Percentiles rank a stretch among this genome's conserved stretches.
phyloP scores from a whole-genome alignment of 2,888 invertebrate genomes.

The Julus scandinavius region DNA sequence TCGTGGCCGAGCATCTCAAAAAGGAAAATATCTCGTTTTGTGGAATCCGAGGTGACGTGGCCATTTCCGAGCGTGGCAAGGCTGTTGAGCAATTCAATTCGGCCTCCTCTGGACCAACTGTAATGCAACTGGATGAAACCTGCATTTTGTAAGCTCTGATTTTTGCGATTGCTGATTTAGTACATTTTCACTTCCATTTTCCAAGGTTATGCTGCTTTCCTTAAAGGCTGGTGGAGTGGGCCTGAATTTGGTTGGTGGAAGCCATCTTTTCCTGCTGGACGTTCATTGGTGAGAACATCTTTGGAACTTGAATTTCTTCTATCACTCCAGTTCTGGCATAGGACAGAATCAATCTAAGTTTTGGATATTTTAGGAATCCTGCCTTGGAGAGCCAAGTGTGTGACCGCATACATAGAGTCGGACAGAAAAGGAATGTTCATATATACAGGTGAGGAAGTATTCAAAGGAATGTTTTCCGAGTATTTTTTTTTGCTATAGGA shows the following conservation, averaged over 20 bases:
- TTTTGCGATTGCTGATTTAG: not conserved
- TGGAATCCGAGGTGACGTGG: constrained; percentile 80
- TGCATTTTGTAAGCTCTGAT: not conserved
- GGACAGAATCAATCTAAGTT: not conserved
- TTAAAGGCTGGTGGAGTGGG: constrained; percentile 95
- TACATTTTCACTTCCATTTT: not conserved
- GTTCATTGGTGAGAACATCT: constrained; percentile 78
- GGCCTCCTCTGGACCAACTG: constrained; percentile 71
- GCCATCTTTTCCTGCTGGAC: constrained; percentile 89
- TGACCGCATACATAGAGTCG: constrained; percentile 91
- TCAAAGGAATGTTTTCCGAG: not conserved
- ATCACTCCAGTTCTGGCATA: not conserved
- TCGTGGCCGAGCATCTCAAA: constrained; percentile 76
- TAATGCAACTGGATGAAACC: constrained; percentile 60
- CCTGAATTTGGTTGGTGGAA: constrained; percentile 90
- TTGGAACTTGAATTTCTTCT: not conserved
- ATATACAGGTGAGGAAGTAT: constrained; percentile 77
- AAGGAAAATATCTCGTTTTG: constrained; percentile 70
- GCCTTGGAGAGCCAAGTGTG: constrained; percentile 94
- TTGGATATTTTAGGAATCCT: constrained; percentile 75
- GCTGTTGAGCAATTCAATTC: constrained; percentile 80
- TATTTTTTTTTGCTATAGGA: not conserved
- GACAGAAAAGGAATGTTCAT: constrained; percentile 82
- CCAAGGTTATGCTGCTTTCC: constrained; percentile 78
- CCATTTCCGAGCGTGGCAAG: constrained; percentile 77